phyloP scores from a whole-genome alignment of 2,113 vertebrate genomes.

The Thunnus thynnus region DNA sequence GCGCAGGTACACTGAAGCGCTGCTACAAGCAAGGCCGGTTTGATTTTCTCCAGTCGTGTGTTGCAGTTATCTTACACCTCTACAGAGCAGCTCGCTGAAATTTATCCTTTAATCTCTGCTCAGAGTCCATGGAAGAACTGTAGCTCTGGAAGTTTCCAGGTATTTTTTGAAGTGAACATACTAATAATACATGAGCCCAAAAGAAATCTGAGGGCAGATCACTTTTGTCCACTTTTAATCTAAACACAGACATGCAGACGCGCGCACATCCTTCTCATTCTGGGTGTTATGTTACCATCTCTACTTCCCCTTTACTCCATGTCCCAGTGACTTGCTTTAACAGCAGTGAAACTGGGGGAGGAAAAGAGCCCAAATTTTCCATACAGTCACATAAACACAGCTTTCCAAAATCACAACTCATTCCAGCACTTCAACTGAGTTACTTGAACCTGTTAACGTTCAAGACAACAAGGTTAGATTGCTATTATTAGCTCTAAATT shows the following conservation, averaged over 20 bases:
- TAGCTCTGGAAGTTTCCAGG: slow-evolving; percentile 9
- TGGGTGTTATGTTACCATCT: slow-evolving; percentile 28
- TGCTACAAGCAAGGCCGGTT: slow-evolving; percentile 30
- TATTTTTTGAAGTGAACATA: background rate
- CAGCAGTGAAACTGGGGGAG: background rate
- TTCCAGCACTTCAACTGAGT: background rate
- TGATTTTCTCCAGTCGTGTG: background rate
- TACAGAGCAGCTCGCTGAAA: slow-evolving; percentile 8
- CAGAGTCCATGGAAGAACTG: slow-evolving; percentile 16
- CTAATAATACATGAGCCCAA: background rate
- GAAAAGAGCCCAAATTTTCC: background rate
- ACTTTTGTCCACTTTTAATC: slow-evolving; percentile 35
- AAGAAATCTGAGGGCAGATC: slow-evolving; percentile 5
- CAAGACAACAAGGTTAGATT: background rate
- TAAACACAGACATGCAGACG: background rate
- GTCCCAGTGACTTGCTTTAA: background rate
- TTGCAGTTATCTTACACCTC: background rate
- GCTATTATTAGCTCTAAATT: background rate
- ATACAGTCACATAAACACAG: background rate
- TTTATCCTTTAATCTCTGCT: background rate
- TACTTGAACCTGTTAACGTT: background rate
- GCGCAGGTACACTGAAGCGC: background rate
- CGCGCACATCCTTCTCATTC: background rate
- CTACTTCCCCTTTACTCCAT: slow-evolving; percentile 19
- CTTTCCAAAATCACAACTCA: background rate